These are phyloP conservation scores for Ips typographus DNA, from an alignment of 1,140 invertebrate genomes.

Conservation along the genomic window DNA sequence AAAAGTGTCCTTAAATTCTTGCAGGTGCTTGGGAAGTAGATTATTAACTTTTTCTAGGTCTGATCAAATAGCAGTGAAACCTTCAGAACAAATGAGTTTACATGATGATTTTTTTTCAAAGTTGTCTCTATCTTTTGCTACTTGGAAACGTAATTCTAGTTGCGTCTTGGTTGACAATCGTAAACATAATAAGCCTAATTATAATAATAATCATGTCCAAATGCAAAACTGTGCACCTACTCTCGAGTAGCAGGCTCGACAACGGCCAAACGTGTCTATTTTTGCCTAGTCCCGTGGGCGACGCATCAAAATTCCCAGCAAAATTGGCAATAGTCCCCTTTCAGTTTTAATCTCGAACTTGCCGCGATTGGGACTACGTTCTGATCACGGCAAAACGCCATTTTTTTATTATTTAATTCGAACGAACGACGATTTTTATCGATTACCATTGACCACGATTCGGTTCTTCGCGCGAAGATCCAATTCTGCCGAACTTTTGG, in stretches of 20 bases:
- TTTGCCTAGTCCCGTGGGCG: constrained; percentile 43
- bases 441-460: constrained; percentile 25
- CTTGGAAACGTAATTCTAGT: too few species aligned
- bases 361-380: constrained; percentile 33
- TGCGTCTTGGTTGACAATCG: constrained; percentile 2
- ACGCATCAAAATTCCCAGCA: constrained; percentile 48
- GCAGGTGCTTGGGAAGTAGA: too few species aligned
- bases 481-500: constrained; percentile 10
- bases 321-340: constrained; percentile 29
- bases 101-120: too few species aligned
- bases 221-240: constrained; percentile 26
- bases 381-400: constrained; percentile 35
- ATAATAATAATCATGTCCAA: constrained; percentile 12
- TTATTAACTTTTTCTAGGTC: too few species aligned
- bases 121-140: too few species aligned
- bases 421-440: constrained; percentile 47
- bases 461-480: constrained; percentile 22
- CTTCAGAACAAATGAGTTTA: too few species aligned
- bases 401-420: constrained; percentile 34
- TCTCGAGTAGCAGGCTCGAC: constrained; percentile 5
- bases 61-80: too few species aligned
- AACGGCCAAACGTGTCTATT: constrained; percentile 22
- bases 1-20: too few species aligned
- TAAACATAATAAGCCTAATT: constrained; percentile 10
- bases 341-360: constrained; percentile 33